Percentiles rank a stretch among this genome's conserved stretches.
These are phyloP conservation scores for Lepeophtheirus salmonis DNA, from an alignment of 1,140 invertebrate genomes.

Conservation along the genomic window DNA sequence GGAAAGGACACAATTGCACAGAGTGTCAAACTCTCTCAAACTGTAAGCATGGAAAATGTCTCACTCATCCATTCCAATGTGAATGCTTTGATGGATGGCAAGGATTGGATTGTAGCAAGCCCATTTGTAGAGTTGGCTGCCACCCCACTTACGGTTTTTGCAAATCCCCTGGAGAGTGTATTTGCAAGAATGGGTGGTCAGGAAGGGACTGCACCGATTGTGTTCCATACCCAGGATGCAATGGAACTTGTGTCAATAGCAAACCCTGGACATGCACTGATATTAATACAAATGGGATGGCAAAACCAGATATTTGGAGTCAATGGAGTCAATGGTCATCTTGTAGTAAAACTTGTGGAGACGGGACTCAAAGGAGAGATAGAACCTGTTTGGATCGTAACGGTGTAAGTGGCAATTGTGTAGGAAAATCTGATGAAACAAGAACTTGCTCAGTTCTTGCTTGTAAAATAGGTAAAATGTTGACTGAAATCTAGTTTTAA, in stretches of 20 bases:
- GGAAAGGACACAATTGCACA: constrained; percentile 25
- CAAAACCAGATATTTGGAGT: not conserved
- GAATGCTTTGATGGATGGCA: constrained; percentile 62
- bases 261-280: not conserved
- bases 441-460: not conserved
- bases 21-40: constrained; percentile 25
- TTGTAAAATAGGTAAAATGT: not conserved
- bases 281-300: not conserved
- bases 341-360: not conserved
- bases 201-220: constrained; percentile 32
- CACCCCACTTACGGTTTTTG: constrained; percentile 24
- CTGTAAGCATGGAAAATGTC: constrained; percentile 25
- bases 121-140: constrained; percentile 38
- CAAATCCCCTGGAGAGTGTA: constrained; percentile 28
- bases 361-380: not conserved
- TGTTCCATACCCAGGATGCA: constrained; percentile 21
- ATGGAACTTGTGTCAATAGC: not conserved
- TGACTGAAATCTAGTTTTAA: not conserved
- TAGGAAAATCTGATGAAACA: not conserved
- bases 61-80: constrained; percentile 26
- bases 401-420: not conserved
- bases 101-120: constrained; percentile 54
- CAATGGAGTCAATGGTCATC: not conserved
- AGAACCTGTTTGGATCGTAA: not conserved
- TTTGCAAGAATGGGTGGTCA: constrained; percentile 32